A percentile compares a stretch with the other conserved stretches of the same genome.
Evolutionary conservation across 2,888 invertebrate genomes (phyloP).

Genomic region (Drosophila pullipes): DNA sequence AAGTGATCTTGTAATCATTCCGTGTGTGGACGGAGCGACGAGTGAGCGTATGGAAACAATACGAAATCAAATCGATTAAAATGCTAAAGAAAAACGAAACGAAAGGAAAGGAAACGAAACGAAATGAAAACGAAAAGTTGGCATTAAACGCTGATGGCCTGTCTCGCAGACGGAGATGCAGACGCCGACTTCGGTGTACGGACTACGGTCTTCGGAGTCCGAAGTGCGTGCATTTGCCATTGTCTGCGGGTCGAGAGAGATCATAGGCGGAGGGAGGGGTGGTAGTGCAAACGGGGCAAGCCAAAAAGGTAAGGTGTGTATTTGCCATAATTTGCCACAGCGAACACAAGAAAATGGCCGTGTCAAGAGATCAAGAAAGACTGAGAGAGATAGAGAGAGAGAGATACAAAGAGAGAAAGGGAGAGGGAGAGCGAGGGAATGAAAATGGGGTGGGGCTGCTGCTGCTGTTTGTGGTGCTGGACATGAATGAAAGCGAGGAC

Average conservation of each 20-base stretch:
- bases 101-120: constrained; percentile 57
- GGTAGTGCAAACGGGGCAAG: constrained; percentile 14
- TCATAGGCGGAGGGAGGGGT: not conserved
- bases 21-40: constrained; percentile 11
- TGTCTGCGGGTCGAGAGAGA: constrained; percentile 25
- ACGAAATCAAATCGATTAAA: constrained; percentile 71
- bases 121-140: constrained; percentile 59
- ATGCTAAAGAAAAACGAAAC: constrained; percentile 51
- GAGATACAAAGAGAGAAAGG: not conserved
- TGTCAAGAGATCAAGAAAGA: constrained; percentile 5
- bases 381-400: not conserved
- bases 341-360: constrained; percentile 64
- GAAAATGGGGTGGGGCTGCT: constrained; percentile 2
- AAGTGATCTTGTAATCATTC: constrained; percentile 79
- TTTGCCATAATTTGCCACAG: constrained; percentile 83
- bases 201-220: constrained; percentile 10
- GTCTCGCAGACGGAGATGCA: constrained; percentile 16
- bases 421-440: not conserved
- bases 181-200: constrained; percentile 3
- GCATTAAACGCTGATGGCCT: constrained; percentile 57
- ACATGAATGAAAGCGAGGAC: constrained; percentile 75
- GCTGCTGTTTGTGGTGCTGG: constrained; percentile 25
- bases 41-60: constrained; percentile 59
- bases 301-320: constrained; percentile 76
- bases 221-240: constrained; percentile 38